Base-by-base conservation (phyloP, 92 coral and sea anemone species). In the Palythoa caribaeorum region DNA sequence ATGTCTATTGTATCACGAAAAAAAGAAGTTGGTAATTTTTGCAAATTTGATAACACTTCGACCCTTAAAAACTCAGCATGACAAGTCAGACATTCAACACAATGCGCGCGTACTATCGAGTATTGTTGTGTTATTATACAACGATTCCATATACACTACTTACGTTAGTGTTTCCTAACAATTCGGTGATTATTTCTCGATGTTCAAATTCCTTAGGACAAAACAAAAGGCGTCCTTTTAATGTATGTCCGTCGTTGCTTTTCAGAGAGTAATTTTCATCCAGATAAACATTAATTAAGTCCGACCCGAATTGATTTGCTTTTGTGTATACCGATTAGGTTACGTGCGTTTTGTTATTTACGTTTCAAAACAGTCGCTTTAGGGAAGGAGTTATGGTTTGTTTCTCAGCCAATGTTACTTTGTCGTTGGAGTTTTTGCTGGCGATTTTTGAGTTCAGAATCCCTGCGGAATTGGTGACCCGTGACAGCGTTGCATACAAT, bases 391-490 rank as follows among this genome's bases (percentile, higher is more conserved):
- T 63, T 1, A 7, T 15, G 70, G 21, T 35, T 14, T 60, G n/a
- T 17, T 16, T 0, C 19, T 7, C 3, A 2, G 2, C 6, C 7
- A 17, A 63, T 17, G 10, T 5, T 17, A 17, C n/a, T 63, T 3
- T 48, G 7, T 19, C 57, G 52, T 21, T 39, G 17, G 38, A 17
- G 60, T 50, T 76, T 52, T 20, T 76, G 57, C 52, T 16, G 36
- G 51, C 51, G 37, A n/a, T 48, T 1, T 21, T 21, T 8, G 13
- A 47, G 54, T 19, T 76, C 5, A 28, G 37, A 44, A 44, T 39
- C 52, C 78, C 13, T 76, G 62, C 35, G 50, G 59, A 19, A 53
- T 17, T 8, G 48, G 11, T 76, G 79, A 76, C 79, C 79, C 79
- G 35, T 50, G 15, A 76, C 79, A 8, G 60, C 79, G 79, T 74